A percentile compares a stretch with the other conserved stretches of the same genome.
phyloP scores from a whole-genome alignment of 37 sponge, comb jelly and placozoan species.

The Cliona cf. orientalis region DNA sequence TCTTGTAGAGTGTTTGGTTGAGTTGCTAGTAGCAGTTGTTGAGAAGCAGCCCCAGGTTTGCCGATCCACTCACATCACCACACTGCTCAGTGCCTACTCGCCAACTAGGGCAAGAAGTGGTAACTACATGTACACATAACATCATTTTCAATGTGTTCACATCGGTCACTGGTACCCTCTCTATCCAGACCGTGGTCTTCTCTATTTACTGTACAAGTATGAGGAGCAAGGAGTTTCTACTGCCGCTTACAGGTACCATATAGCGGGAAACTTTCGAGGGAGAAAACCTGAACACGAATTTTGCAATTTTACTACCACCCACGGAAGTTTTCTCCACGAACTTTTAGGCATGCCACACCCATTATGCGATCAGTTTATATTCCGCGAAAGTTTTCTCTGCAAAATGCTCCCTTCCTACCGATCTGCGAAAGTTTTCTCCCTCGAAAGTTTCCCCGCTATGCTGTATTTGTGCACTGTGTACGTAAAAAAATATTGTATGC shows the following conservation, averaged over 20 bases:
- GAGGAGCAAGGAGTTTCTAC: conserved; percentile 48
- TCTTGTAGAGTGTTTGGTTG: conserved; percentile 22
- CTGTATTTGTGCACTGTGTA: conserved; percentile 5
- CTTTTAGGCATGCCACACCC: too few species aligned
- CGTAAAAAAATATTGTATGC: neutral
- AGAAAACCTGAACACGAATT: too few species aligned
- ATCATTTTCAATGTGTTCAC: neutral
- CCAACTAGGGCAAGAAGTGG: conserved; percentile 45
- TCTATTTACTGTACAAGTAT: conserved; percentile 56
- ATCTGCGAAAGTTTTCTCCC: too few species aligned
- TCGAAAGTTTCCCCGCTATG: too few species aligned
- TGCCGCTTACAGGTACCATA: conserved; percentile 25
- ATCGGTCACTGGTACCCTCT: neutral
- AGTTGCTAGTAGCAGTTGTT: conserved; percentile 52
- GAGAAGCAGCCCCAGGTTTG: conserved; percentile 2
- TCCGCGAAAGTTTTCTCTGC: too few species aligned
- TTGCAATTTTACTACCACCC: too few species aligned
- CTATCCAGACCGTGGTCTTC: conserved; percentile 52
- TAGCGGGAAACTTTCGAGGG: too few species aligned
- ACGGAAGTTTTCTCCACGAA: too few species aligned
- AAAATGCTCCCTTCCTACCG: too few species aligned
- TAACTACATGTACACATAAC: neutral
- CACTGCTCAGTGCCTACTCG: conserved; percentile 68
- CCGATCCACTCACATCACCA: conserved; percentile 7
- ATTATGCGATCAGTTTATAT: too few species aligned